phyloP scores from a whole-genome alignment of 2,113 vertebrate species.

The Cricetomys ansorgei region DNA sequence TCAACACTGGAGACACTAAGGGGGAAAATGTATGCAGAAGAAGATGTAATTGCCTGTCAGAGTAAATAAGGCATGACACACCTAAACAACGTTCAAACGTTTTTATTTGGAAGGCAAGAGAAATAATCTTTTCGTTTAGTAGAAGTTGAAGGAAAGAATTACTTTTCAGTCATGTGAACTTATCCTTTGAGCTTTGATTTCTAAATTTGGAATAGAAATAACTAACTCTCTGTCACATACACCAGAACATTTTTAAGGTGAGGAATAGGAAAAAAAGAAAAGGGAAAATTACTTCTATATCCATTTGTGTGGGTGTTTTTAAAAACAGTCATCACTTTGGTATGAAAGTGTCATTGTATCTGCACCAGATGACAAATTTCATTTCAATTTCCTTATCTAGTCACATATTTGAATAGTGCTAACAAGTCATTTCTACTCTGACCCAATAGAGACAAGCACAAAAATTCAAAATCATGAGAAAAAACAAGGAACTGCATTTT shows the following conservation, averaged over 20 bases:
- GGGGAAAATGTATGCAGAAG: not conserved
- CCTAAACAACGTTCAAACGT: constrained; percentile 24
- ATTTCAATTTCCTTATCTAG: constrained; percentile 61
- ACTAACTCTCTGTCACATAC: constrained; percentile 57
- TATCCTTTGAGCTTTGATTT: constrained; percentile 31
- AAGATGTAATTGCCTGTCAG: constrained; percentile 32
- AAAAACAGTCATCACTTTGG: constrained; percentile 71
- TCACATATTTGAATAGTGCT: constrained; percentile 51
- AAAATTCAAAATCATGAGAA: constrained; percentile 42
- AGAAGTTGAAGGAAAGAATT: constrained; percentile 37
- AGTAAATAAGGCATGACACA: not conserved
- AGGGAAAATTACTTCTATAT: constrained; percentile 68
- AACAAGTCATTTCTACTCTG: constrained; percentile 27
- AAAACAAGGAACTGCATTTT: not conserved
- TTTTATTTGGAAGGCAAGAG: constrained; percentile 40
- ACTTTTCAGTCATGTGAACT: constrained; percentile 52
- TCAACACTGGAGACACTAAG: not conserved
- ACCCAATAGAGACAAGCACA: constrained; percentile 42
- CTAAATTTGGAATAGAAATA: constrained; percentile 62
- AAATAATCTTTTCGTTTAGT: constrained; percentile 34
- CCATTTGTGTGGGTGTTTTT: constrained; percentile 59
- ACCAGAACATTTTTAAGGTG: constrained; percentile 60
- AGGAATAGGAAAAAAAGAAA: constrained; percentile 54
- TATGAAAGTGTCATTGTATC: constrained; percentile 62
- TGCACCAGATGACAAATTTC: constrained; percentile 65